phyloP scores from a whole-genome alignment of 2,888 invertebrate genomes.

The Cetonia aurata region DNA sequence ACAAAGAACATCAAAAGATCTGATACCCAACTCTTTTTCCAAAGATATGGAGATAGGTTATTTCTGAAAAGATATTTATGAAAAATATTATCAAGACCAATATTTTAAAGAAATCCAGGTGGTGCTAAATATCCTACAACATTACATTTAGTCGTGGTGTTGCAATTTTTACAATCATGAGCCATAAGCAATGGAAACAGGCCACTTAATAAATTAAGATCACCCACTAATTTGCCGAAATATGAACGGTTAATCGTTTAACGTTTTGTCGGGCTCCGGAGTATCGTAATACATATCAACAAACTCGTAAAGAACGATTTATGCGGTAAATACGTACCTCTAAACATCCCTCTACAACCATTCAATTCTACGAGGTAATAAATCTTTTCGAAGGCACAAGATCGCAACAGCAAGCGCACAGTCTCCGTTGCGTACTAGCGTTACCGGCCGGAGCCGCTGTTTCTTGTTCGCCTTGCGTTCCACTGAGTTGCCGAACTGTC shows the following conservation, averaged over 20 bases:
- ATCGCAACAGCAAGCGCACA: conserved; percentile 47
- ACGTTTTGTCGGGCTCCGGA: conserved; percentile 29
- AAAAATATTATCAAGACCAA: too few species aligned
- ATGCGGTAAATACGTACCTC: conserved; percentile 63
- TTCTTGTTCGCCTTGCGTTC: conserved; percentile 55
- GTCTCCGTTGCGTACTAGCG: conserved; percentile 29
- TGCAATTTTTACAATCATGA: too few species aligned
- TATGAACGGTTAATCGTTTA: conserved; percentile 44
- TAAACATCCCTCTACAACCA: conserved; percentile 63
- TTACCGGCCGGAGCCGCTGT: conserved; percentile 54
- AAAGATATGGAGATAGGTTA: too few species aligned
- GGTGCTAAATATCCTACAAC: too few species aligned
- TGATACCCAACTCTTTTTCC: too few species aligned
- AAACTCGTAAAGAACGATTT: conserved; percentile 63
- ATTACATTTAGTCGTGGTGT: too few species aligned
- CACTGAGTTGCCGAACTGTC: conserved; percentile 46
- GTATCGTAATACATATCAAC: conserved; percentile 50
- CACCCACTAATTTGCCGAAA: conserved; percentile 40
- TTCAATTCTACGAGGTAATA: conserved; percentile 62
- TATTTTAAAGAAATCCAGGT: too few species aligned
- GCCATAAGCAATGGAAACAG: too few species aligned
- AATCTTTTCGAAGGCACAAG: conserved; percentile 58
- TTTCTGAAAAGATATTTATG: too few species aligned
- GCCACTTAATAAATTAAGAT: conserved; percentile 13
- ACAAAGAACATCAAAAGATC: too few species aligned